Evolutionary conservation across 2,797 vertebrate species (phyloP).

Genomic region (Semotilus atromaculatus): DNA sequence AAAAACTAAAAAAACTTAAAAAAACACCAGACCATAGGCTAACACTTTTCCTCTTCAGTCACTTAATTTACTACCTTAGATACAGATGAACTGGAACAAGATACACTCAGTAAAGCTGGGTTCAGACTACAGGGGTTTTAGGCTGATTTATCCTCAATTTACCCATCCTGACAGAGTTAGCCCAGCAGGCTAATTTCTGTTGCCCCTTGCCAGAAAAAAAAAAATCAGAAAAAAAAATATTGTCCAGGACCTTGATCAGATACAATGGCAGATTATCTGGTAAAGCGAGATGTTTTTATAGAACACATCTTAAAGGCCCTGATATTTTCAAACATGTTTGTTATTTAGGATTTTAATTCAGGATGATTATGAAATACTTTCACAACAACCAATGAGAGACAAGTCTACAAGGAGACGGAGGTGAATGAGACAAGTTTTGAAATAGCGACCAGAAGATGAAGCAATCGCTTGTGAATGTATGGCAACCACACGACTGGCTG

Average conservation of each 20-base stretch:
- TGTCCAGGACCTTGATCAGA: no score
- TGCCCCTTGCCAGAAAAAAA: no score
- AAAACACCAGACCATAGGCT: background rate
- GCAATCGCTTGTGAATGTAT: background rate
- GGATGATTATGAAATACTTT: background rate
- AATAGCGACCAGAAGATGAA: background rate
- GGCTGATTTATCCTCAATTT: no score
- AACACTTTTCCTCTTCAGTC: background rate
- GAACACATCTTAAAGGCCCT: no score
- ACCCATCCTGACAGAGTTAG: no score
- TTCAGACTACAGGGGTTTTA: no score
- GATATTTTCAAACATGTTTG: no score
- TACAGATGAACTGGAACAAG: background rate
- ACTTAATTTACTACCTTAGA: background rate
- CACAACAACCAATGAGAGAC: background rate
- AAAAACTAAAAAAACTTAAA: background rate
- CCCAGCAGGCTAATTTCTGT: no score
- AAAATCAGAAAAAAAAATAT: no score
- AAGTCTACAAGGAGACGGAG: background rate
- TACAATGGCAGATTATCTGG: no score
- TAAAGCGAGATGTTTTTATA: no score
- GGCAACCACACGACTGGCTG: background rate
- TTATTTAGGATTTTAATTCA: background rate
- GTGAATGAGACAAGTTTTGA: background rate
- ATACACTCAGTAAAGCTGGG: no score